Percentiles rank a stretch among this genome's conserved stretches.
Conservation (phyloP, 2,888 invertebrate species). For the Pyrochroa serraticornis region DNA sequence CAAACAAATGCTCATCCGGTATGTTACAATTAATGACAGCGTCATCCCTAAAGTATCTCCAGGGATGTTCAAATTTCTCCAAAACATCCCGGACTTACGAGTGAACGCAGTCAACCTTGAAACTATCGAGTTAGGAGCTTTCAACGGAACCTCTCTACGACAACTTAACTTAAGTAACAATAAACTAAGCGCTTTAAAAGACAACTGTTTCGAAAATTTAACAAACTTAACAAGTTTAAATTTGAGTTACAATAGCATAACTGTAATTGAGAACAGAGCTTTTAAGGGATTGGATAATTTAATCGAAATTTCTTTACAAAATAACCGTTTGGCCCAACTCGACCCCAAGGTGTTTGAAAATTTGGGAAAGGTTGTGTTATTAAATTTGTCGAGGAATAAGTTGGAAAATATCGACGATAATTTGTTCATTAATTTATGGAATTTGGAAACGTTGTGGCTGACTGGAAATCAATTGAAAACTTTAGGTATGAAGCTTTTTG, state of each 20-base stretch:
- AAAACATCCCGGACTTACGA: not conserved
- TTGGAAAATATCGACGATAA: not conserved
- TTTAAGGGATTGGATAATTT: slow-evolving; percentile 5
- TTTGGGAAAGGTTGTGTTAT: not conserved
- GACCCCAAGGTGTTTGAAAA: not conserved
- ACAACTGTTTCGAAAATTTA: slow-evolving; percentile 1
- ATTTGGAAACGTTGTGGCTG: slow-evolving; percentile 2
- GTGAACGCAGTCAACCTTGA: slow-evolving; percentile 3
- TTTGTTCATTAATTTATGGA: slow-evolving; percentile 7
- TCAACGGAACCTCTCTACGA: not conserved
- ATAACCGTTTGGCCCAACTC: slow-evolving; percentile 1
- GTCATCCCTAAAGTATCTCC: not conserved
- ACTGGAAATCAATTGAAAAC: slow-evolving; percentile 6
- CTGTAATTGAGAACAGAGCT: not conserved
- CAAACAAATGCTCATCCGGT: not conserved
- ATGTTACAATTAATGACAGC: not conserved
- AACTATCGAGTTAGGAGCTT: slow-evolving; percentile 6
- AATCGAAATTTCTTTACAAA: not conserved
- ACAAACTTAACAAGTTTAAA: slow-evolving; percentile 1
- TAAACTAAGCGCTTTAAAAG: not conserved
- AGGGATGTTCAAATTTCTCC: slow-evolving; percentile 2
- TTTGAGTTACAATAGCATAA: slow-evolving; percentile 13
- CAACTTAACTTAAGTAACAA: not conserved
- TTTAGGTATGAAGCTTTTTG: not conserved
- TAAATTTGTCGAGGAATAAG: slow-evolving; percentile 9